These are phyloP conservation scores for Physocephala rufipes DNA, from an alignment of 2,888 invertebrate genomes.

Conservation along the genomic window DNA sequence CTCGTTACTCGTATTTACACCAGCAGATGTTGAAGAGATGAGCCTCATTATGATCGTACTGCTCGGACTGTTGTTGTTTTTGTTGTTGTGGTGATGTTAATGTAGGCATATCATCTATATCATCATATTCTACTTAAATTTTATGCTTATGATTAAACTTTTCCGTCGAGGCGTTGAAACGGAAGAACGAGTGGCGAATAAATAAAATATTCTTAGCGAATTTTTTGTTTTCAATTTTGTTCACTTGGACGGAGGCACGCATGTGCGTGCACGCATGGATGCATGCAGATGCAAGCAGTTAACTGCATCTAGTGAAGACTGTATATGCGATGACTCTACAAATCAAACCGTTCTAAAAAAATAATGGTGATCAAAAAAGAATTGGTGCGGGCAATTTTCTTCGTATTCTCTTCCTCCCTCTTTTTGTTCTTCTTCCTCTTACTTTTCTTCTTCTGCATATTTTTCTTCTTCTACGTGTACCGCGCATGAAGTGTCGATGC, in stretches of 20 bases:
- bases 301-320: not conserved
- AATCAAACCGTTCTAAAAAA: not conserved
- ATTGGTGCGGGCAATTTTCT: not conserved
- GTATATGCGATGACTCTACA: not conserved
- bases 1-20: not conserved
- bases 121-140: conserved; percentile 30
- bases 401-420: not conserved
- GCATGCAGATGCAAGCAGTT: not conserved
- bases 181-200: too few species aligned
- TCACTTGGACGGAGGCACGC: not conserved
- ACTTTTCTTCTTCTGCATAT: not conserved
- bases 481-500: not conserved
- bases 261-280: conserved; percentile 1
- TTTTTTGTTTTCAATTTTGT: not conserved
- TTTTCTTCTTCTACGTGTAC: not conserved
- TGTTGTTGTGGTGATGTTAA: not conserved
- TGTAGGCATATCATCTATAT: not conserved
- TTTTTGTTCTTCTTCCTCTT: not conserved
- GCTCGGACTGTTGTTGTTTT: not conserved
- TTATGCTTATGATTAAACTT: conserved; percentile 26
- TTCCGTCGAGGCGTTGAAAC: not conserved
- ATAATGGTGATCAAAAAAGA: too few species aligned
- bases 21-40: not conserved
- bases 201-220: conserved; percentile 10
- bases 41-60: not conserved